phyloP scores from a whole-genome alignment of 2,113 vertebrate species.

The Oceanodroma tethys region DNA sequence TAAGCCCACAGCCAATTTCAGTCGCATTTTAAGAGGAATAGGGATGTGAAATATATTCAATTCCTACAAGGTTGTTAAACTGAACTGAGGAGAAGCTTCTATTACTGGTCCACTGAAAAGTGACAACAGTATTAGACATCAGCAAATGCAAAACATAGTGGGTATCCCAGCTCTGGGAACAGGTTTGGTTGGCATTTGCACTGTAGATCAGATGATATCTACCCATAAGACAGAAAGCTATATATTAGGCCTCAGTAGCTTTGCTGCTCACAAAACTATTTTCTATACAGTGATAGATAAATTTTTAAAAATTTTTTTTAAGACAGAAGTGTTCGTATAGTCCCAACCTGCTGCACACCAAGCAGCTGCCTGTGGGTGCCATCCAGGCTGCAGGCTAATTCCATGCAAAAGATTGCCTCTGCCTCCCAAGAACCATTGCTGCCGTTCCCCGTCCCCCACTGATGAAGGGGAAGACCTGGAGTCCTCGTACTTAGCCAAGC shows the following conservation, averaged over 20 bases:
- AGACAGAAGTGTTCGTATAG: neutral
- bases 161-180: neutral
- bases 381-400: neutral
- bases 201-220: neutral
- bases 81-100: neutral
- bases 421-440: neutral
- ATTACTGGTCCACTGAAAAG: neutral
- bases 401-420: neutral
- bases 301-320: neutral
- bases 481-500: neutral
- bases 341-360: neutral
- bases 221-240: neutral
- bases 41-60: neutral
- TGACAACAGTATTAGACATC: neutral
- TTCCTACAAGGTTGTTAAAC: neutral
- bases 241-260: neutral
- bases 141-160: neutral
- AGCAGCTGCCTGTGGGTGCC: neutral
- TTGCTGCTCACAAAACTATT: neutral
- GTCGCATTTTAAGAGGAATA: neutral
- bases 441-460: accelerated
- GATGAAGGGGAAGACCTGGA: neutral
- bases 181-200: neutral
- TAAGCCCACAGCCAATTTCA: neutral
- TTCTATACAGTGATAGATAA: neutral